Percentiles rank a stretch among this genome's conserved stretches.
Conservation (phyloP, 2,113 vertebrate genomes). For the Ictidomys tridecemlineatus region DNA sequence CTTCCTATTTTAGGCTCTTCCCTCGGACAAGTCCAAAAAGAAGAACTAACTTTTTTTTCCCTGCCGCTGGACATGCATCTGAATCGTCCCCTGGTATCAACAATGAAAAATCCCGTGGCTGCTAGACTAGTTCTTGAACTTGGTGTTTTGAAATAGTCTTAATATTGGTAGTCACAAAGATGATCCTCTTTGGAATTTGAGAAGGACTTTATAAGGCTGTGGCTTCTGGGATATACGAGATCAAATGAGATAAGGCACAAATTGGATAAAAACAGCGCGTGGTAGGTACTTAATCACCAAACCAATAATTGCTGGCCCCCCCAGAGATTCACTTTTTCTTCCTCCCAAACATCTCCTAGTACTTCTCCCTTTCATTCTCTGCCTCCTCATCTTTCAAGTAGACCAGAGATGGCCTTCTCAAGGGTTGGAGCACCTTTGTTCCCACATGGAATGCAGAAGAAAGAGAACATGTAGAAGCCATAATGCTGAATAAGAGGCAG, state of each 20-base stretch:
- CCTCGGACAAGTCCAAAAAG: not conserved
- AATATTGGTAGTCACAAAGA: not conserved
- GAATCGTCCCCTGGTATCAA: not conserved
- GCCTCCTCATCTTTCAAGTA: not conserved
- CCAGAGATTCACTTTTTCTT: not conserved
- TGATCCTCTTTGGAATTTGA: not conserved
- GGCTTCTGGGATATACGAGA: not conserved
- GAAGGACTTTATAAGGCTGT: not conserved
- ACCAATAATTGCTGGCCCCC: not conserved
- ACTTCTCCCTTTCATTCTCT: not conserved
- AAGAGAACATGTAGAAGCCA: not conserved
- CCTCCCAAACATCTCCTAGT: rapidly evolving
- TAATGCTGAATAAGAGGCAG: not conserved
- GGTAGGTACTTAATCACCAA: not conserved
- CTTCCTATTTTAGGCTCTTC: not conserved
- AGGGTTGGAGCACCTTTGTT: not conserved
- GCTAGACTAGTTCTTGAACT: not conserved
- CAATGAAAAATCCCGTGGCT: not conserved
- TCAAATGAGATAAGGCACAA: not conserved
- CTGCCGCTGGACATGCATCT: not conserved
- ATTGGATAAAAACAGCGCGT: not conserved
- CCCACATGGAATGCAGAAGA: not conserved
- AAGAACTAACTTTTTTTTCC: not conserved
- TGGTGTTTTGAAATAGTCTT: constrained; percentile 25
- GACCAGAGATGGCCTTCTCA: not conserved